Evolutionary conservation across 1,140 invertebrate species (phyloP).

Genomic region (Drosophila orosa): DNA sequence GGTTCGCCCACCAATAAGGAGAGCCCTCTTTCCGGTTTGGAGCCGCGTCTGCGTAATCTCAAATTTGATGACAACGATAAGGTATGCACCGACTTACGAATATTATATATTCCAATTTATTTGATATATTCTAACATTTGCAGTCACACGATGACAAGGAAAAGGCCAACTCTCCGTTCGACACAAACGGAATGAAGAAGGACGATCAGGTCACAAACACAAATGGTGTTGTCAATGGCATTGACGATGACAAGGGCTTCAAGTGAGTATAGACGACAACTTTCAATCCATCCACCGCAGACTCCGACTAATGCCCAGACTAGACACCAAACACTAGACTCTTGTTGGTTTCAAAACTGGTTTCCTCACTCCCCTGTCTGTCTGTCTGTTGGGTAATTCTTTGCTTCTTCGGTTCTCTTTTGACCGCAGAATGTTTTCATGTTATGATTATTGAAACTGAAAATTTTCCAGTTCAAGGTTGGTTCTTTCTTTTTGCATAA

Average conservation of each 20-base stretch:
- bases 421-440: conserved; percentile 37
- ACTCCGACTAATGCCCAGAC: conserved; percentile 16
- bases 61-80: conserved; percentile 87
- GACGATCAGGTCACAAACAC: conserved; percentile 89
- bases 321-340: conserved; percentile 4
- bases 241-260: conserved; percentile 95
- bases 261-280: conserved; percentile 89
- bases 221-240: conserved; percentile 91
- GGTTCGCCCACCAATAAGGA: conserved; percentile 94
- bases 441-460: conserved; percentile 51
- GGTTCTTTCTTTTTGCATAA: conserved; percentile 48
- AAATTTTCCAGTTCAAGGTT: conserved; percentile 55
- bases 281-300: conserved; percentile 32
- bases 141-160: conserved; percentile 88
- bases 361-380: conserved; percentile 9
- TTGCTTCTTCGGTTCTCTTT: conserved; percentile 8
- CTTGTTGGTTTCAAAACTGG: conserved; percentile 28
- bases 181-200: conserved; percentile 85
- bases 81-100: no score
- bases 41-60: conserved; percentile 89
- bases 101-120: no score
- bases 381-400: conserved; percentile 9
- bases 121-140: conserved; percentile 24
- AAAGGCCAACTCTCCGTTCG: conserved; percentile 88
- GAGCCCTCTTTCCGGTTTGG: conserved; percentile 86